Conservation (phyloP, 2,888 invertebrate genomes). For the Agrotis segetum region DNA sequence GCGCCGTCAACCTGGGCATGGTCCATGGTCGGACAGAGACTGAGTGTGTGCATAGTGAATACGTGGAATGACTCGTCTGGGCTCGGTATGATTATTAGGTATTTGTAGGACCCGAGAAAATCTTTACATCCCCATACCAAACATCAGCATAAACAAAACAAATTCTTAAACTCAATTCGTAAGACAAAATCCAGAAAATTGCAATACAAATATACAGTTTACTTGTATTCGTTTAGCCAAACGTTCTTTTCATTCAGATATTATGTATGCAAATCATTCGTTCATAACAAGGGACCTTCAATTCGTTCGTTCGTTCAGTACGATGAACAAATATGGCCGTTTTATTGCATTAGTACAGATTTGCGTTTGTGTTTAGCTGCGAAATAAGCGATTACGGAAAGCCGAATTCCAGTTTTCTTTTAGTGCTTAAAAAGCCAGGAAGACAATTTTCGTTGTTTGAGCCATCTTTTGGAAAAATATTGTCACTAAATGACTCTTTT, state of each 20-base stretch:
- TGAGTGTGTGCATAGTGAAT: too few relatives aligned
- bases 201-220: constrained; percentile 43
- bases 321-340: constrained; percentile 55
- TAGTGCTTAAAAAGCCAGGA: neutral
- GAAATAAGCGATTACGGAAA: constrained; percentile 23
- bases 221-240: constrained; percentile 42
- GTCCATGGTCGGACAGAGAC: too few relatives aligned
- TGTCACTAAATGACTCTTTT: neutral
- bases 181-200: constrained; percentile 36
- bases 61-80: too few relatives aligned
- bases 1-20: too few relatives aligned
- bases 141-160: neutral
- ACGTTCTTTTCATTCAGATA: constrained; percentile 49
- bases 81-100: neutral
- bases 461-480: neutral
- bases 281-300: constrained; percentile 61
- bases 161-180: constrained; percentile 4
- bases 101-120: neutral
- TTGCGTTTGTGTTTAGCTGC: constrained; percentile 41
- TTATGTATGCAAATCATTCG: constrained; percentile 63
- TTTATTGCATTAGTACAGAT: constrained; percentile 63
- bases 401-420: too few relatives aligned
- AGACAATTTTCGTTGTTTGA: neutral
- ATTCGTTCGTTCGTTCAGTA: constrained; percentile 57
- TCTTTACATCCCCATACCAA: too few relatives aligned